Percentiles rank a stretch among this genome's conserved stretches.
These are phyloP conservation scores for Perca schrenkii DNA, from an alignment of 2,113 vertebrate species.

Conservation along the genomic window DNA sequence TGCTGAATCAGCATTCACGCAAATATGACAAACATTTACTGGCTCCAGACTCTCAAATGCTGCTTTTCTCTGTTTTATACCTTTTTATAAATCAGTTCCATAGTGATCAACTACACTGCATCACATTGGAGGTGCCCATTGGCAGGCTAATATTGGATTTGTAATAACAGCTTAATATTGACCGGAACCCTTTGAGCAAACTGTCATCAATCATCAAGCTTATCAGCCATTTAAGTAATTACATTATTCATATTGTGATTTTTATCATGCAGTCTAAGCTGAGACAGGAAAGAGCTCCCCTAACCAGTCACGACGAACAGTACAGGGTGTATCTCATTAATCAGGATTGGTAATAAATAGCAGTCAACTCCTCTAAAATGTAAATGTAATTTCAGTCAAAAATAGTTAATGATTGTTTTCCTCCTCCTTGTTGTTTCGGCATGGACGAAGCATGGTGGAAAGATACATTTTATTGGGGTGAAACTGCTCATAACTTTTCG, in stretches of 20 bases:
- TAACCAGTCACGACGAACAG: not conserved
- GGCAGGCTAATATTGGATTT: conserved; percentile 15
- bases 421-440: not conserved
- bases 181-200: conserved; percentile 16
- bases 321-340: not conserved
- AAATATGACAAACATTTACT: not conserved
- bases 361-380: not conserved
- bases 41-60: not conserved
- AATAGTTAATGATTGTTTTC: conserved; percentile 1
- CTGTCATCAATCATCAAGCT: conserved; percentile 18
- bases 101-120: conserved; percentile 2
- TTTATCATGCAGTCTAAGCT: conserved; percentile 20
- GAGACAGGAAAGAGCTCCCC: not conserved
- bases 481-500: conserved; percentile 9
- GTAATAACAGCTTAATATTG: conserved; percentile 32
- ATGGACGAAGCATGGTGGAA: not conserved
- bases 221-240: conserved; percentile 7
- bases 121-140: not conserved
- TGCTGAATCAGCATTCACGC: too few species aligned
- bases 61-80: not conserved
- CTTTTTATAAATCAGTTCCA: not conserved
- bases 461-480: conserved; percentile 7
- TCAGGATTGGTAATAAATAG: not conserved
- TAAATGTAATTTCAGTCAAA: not conserved
- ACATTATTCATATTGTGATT: conserved; percentile 28